Evolutionary conservation across 1,140 invertebrate species (phyloP).

Genomic region (Drosophila saltans): DNA sequence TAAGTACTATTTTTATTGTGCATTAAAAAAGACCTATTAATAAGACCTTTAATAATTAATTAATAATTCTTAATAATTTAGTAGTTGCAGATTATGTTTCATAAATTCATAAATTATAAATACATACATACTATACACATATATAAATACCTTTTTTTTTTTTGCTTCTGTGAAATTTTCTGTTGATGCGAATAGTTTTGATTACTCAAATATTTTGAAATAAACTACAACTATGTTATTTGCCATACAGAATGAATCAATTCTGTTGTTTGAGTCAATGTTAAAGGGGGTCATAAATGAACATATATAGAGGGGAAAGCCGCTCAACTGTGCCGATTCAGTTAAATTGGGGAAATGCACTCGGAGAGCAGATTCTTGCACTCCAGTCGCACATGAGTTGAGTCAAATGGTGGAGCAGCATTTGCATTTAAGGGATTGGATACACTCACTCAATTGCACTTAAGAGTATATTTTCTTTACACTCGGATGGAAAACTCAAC

Average conservation of each 20-base stretch:
- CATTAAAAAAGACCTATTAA: neutral
- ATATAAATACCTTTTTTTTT: slow-evolving; percentile 3
- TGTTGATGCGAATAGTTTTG: slow-evolving; percentile 32
- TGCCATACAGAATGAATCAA: neutral
- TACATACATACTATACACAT: neutral
- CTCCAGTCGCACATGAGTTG: neutral
- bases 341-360: neutral
- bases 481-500: neutral
- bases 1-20: neutral
- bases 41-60: no score
- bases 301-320: neutral
- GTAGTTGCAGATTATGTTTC: slow-evolving; percentile 6
- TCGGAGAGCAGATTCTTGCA: neutral
- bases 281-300: neutral
- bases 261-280: neutral
- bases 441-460: neutral
- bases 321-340: neutral
- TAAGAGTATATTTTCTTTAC: neutral
- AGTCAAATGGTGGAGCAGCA: neutral
- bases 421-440: slow-evolving; percentile 41
- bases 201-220: slow-evolving; percentile 37
- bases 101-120: neutral
- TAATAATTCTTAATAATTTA: slow-evolving; percentile 5
- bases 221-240: slow-evolving; percentile 36
- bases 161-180: slow-evolving; percentile 40